These are phyloP conservation scores for Neomicropteryx cornuta DNA, from an alignment of 1,140 invertebrate genomes.

Conservation along the genomic window DNA sequence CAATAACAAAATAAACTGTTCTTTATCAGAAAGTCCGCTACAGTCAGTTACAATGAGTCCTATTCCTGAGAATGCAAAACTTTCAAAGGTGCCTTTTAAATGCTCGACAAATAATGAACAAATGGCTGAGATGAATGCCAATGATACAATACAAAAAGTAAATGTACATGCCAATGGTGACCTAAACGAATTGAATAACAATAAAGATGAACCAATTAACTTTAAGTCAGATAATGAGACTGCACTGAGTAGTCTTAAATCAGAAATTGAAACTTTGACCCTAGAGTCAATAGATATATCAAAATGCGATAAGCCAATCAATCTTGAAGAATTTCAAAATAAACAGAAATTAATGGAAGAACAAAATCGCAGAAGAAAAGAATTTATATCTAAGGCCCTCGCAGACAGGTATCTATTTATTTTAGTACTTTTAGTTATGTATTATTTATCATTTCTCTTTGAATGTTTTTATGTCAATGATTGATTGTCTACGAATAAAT, in stretches of 20 bases:
- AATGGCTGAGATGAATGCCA: constrained; percentile 8
- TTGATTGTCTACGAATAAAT: constrained; percentile 1
- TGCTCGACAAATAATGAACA: constrained; percentile 4
- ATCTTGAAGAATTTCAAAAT: constrained; percentile 53
- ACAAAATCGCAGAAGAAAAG: constrained; percentile 62
- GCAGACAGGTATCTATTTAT: constrained; percentile 47
- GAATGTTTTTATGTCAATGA: constrained; percentile 2
- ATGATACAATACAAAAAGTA: constrained; percentile 6
- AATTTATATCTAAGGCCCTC: constrained; percentile 57
- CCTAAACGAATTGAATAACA: constrained; percentile 8
- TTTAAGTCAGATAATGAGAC: not conserved
- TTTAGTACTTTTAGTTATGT: not conserved
- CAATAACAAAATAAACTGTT: constrained; percentile 3
- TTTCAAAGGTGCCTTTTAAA: constrained; percentile 6
- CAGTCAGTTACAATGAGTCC: not conserved
- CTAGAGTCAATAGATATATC: not conserved
- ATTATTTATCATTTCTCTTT: too few species aligned
- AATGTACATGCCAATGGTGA: constrained; percentile 11
- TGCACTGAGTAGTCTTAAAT: constrained; percentile 2
- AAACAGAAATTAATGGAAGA: constrained; percentile 65
- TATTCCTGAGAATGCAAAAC: constrained; percentile 3
- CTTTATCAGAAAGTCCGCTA: not conserved
- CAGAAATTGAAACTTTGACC: not conserved
- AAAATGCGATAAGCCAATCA: too few species aligned
- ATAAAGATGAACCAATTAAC: constrained; percentile 2